A percentile compares a stretch with the other conserved stretches of the same genome.
phyloP scores from a whole-genome alignment of 2,888 invertebrate species.

The Onchidella celtica region DNA sequence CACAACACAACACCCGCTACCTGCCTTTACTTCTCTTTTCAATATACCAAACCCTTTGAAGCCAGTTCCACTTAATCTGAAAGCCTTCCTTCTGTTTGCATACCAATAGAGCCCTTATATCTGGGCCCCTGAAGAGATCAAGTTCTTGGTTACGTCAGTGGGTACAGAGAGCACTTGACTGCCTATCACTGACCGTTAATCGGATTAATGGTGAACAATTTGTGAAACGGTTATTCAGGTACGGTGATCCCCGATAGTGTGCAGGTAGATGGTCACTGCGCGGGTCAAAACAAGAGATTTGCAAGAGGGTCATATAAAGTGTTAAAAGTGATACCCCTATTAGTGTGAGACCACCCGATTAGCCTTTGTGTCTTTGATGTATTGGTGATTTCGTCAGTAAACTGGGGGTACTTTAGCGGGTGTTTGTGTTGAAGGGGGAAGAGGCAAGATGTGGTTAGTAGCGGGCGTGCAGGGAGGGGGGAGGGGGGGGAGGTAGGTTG shows the following conservation, averaged over 20 bases:
- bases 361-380: not conserved
- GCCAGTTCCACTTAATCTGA: not conserved
- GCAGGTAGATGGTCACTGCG: not conserved
- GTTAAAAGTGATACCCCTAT: not conserved
- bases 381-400: too few species aligned
- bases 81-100: not conserved
- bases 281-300: not conserved
- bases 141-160: not conserved
- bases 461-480: too few species aligned
- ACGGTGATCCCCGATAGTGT: not conserved
- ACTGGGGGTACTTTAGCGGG: too few species aligned
- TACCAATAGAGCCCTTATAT: not conserved
- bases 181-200: not conserved
- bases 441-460: too few species aligned
- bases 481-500: too few species aligned
- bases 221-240: not conserved
- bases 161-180: not conserved
- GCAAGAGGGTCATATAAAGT: not conserved
- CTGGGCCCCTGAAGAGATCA: not conserved
- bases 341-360: not conserved
- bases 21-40: not conserved
- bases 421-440: too few species aligned
- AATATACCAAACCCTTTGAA: slow-evolving; percentile 5
- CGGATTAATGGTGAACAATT: not conserved
- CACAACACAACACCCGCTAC: not conserved